These are phyloP conservation scores for Taurulus bubalis DNA, from an alignment of 2,113 vertebrate genomes.

Conservation along the genomic window DNA sequence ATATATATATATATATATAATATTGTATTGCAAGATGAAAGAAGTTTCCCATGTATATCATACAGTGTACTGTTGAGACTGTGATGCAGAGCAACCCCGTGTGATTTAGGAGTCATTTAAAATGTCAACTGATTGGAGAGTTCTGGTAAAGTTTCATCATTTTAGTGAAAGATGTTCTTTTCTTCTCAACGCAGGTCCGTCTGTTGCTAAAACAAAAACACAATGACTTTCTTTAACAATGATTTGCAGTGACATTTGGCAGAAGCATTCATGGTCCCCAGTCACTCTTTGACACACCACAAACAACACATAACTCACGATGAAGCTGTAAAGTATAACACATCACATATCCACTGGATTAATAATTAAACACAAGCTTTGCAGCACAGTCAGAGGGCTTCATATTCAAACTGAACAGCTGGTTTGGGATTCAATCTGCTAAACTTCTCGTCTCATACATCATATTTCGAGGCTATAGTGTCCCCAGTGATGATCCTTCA, in stretches of 20 bases:
- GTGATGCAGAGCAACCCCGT: too few relatives aligned
- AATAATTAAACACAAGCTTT: slow-evolving; percentile 1
- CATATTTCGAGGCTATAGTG: neutral
- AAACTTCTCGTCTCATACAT: slow-evolving; percentile 11
- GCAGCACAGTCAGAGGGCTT: neutral
- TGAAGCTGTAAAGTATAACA: neutral
- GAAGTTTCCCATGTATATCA: neutral
- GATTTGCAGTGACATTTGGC: neutral
- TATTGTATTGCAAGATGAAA: neutral
- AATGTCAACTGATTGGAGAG: neutral
- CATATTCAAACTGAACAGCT: slow-evolving; percentile 18
- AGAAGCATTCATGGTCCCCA: neutral
- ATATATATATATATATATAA: too few relatives aligned
- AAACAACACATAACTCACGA: neutral
- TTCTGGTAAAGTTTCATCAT: neutral
- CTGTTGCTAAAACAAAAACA: neutral
- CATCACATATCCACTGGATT: slow-evolving; percentile 11
- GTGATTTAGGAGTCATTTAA: neutral
- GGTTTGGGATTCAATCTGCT: slow-evolving; percentile 37
- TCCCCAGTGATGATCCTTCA: slow-evolving; percentile 22
- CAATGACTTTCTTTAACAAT: neutral
- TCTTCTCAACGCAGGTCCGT: neutral
- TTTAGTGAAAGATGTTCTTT: neutral
- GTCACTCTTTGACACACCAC: neutral
- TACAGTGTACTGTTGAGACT: neutral